Evolutionary conservation across 2,797 vertebrate species (phyloP).

Genomic region (Sebastes variabilis): DNA sequence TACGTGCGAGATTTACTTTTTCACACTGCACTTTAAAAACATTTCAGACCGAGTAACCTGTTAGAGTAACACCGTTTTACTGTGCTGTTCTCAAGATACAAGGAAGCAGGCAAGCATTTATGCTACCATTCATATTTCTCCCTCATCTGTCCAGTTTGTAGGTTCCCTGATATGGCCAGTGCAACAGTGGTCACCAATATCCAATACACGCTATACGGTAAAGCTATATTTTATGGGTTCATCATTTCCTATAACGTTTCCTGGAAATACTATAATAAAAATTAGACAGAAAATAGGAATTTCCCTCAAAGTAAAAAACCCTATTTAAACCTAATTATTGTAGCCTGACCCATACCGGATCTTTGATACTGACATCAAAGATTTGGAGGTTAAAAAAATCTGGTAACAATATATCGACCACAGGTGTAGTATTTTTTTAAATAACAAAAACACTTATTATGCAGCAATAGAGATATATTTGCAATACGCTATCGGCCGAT

Average conservation of each 20-base stretch:
- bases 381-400: not conserved
- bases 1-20: not conserved
- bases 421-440: not conserved
- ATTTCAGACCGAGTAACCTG: not conserved
- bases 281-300: not conserved
- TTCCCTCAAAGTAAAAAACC: not conserved
- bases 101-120: not conserved
- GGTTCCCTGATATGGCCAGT: not conserved
- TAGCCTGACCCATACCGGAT: not conserved
- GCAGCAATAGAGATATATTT: not conserved
- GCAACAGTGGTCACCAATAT: not conserved
- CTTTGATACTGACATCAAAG: not conserved
- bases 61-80: not conserved
- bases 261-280: not conserved
- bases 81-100: not conserved
- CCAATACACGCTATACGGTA: not conserved
- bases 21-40: not conserved
- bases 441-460: not conserved
- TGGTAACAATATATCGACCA: not conserved
- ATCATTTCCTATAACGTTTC: not conserved
- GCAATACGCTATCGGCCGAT: not conserved
- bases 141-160: not conserved
- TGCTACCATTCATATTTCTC: not conserved
- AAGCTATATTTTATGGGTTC: not conserved
- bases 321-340: not conserved